phyloP scores from a whole-genome alignment of 2,888 invertebrate genomes.

The Papilio elwesi region DNA sequence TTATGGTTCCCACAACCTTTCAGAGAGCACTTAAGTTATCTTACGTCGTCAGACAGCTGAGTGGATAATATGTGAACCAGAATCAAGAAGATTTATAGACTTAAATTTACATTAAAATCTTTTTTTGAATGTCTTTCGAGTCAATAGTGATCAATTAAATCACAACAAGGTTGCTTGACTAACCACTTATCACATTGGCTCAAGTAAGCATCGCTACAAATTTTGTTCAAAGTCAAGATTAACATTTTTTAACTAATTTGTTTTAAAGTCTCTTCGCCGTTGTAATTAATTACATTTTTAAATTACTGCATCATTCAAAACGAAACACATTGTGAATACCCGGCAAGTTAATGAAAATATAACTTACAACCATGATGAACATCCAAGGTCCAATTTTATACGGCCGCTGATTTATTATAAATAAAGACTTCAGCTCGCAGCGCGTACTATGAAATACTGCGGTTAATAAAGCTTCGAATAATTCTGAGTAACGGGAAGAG shows the following conservation, averaged over 20 bases:
- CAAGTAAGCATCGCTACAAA: too few species aligned
- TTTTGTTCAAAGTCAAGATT: too few species aligned
- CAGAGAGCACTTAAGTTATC: slow-evolving; percentile 38
- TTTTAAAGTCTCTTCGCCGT: not conserved
- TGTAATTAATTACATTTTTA: not conserved
- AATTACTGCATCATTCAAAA: not conserved
- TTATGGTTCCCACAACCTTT: slow-evolving; percentile 40
- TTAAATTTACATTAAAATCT: too few species aligned
- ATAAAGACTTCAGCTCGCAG: slow-evolving; percentile 7
- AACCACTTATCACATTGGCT: too few species aligned
- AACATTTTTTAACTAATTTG: too few species aligned
- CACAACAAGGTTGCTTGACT: too few species aligned
- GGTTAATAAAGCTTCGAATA: slow-evolving; percentile 28
- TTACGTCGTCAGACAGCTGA: slow-evolving; percentile 26
- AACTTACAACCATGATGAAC: slow-evolving; percentile 24
- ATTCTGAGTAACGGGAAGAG: slow-evolving; percentile 2
- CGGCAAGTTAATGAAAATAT: slow-evolving; percentile 22
- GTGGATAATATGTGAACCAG: slow-evolving; percentile 7
- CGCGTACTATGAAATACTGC: slow-evolving; percentile 18
- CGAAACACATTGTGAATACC: not conserved
- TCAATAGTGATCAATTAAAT: too few species aligned
- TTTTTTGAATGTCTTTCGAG: too few species aligned
- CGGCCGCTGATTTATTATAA: slow-evolving; percentile 27
- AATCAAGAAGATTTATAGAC: too few species aligned
- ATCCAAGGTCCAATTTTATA: slow-evolving; percentile 18